These are phyloP conservation scores for Abscondita cerata DNA, from an alignment of 2,888 invertebrate species.

Conservation along the genomic window DNA sequence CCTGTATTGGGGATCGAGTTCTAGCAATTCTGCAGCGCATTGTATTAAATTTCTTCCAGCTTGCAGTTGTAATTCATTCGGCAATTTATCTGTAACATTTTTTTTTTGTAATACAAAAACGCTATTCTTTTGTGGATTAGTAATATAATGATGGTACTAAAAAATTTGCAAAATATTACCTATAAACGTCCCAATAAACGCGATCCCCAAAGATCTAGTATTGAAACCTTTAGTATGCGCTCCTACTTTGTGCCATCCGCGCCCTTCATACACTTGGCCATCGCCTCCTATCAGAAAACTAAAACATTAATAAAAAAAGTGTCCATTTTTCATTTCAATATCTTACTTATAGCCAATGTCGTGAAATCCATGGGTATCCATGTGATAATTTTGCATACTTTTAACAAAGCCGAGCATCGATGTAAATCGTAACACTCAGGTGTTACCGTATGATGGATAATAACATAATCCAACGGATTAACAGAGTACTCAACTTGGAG, in stretches of 20 bases:
- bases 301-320: constrained; percentile 32
- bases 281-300: constrained; percentile 68
- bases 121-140: background rate
- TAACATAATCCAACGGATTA: constrained; percentile 61
- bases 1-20: constrained; percentile 59
- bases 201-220: constrained; percentile 62
- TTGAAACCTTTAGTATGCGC: constrained; percentile 66
- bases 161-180: constrained; percentile 51
- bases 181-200: constrained; percentile 65
- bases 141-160: background rate
- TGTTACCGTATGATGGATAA: constrained; percentile 67
- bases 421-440: constrained; percentile 57
- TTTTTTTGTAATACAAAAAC: background rate
- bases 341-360: constrained; percentile 71
- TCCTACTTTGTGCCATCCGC: constrained; percentile 65
- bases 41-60: constrained; percentile 60
- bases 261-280: constrained; percentile 67
- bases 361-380: constrained; percentile 59
- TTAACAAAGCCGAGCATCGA: constrained; percentile 57
- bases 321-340: constrained; percentile 15
- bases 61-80: constrained; percentile 57
- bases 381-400: constrained; percentile 63
- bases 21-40: constrained; percentile 60
- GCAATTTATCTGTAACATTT: constrained; percentile 56
- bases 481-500: constrained; percentile 61